Conservation (phyloP, 2,888 invertebrate genomes). For the Lasioglossum malachurum region DNA sequence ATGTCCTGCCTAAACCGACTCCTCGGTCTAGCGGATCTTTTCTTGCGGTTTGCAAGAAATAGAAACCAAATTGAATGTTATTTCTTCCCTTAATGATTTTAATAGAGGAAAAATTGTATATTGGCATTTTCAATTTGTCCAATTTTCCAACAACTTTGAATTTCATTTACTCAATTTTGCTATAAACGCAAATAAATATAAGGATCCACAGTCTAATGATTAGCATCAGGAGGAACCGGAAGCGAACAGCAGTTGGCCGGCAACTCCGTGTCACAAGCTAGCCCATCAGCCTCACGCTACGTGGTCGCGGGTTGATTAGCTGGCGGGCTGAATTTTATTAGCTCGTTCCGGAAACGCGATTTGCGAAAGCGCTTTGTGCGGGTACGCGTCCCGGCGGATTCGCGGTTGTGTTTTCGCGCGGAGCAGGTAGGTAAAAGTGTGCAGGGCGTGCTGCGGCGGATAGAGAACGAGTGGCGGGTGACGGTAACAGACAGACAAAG, state of each 20-base stretch:
- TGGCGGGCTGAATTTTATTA: conserved; percentile 23
- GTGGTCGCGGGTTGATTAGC: conserved; percentile 36
- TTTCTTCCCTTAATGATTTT: no score
- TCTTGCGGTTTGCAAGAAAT: no score
- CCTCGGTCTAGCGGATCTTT: no score
- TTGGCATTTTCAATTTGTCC: no score
- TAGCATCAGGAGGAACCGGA: background rate
- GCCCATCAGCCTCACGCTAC: background rate
- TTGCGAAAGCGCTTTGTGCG: conserved; percentile 31
- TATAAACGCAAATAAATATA: no score
- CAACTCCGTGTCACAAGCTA: background rate
- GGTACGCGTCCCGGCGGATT: background rate
- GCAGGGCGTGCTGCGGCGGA: background rate
- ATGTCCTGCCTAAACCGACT: no score
- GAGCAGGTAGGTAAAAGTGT: conserved; percentile 25
- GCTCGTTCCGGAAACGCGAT: conserved; percentile 52
- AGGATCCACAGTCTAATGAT: no score
- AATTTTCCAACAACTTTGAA: no score
- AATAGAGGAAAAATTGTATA: no score
- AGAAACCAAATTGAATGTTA: no score
- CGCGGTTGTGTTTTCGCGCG: conserved; percentile 40
- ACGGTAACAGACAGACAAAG: conserved; percentile 38
- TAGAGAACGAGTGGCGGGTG: conserved; percentile 22
- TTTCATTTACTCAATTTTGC: no score
- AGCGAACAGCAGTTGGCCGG: background rate